Evolutionary conservation across 2,797 vertebrate genomes (phyloP).

Genomic region (Pampus argenteus): DNA sequence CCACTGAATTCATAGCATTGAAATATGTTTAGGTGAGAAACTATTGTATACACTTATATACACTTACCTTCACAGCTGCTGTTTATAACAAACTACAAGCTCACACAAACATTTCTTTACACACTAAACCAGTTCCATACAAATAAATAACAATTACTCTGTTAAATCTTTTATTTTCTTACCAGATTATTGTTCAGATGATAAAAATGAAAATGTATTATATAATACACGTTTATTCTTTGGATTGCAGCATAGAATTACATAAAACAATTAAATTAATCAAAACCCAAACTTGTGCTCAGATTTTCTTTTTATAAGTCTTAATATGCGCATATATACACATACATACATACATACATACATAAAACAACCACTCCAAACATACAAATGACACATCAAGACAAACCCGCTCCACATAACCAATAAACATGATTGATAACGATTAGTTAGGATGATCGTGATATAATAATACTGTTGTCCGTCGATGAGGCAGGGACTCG

Average conservation of each 20-base stretch:
- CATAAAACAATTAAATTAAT: constrained; percentile 84
- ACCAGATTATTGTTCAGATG: constrained; percentile 81
- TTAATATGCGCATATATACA: constrained; percentile 72
- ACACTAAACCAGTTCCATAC: background rate
- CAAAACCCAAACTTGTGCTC: constrained; percentile 85
- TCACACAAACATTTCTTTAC: background rate
- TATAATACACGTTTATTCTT: constrained; percentile 92
- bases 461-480: constrained; percentile 57
- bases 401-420: constrained; percentile 60
- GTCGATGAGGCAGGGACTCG: constrained; percentile 33
- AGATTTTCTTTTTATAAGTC: constrained; percentile 75
- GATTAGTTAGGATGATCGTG: constrained; percentile 39
- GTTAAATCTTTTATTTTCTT: constrained; percentile 65
- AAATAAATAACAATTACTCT: constrained; percentile 44
- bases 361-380: constrained; percentile 49
- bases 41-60: no score
- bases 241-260: constrained; percentile 93
- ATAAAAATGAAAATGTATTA: constrained; percentile 85
- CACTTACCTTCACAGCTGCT: background rate
- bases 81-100: no score
- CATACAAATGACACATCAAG: constrained; percentile 52
- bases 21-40: no score
- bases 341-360: constrained; percentile 40
- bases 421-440: constrained; percentile 51
- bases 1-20: no score